Conservation (phyloP, 2,888 invertebrate species). For the Cordilura impudica region DNA sequence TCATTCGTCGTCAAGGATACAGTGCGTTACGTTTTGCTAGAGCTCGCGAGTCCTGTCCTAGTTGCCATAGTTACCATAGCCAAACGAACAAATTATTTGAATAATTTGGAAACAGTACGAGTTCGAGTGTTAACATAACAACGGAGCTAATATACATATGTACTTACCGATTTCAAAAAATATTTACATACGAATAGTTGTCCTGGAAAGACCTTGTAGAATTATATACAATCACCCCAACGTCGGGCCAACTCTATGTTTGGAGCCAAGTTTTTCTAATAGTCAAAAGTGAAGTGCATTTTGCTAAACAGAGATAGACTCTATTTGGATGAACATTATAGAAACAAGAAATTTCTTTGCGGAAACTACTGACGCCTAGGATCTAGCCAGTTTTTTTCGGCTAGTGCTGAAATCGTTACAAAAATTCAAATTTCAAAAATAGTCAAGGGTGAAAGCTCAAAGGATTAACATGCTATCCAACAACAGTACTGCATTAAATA, state of each 20-base stretch:
- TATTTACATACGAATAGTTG: conserved; percentile 37
- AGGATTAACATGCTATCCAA: conserved; percentile 76
- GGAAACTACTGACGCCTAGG: conserved; percentile 57
- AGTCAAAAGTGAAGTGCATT: conserved; percentile 42
- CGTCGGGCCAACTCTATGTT: not conserved
- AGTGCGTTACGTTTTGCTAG: conserved; percentile 67
- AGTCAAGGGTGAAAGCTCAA: conserved; percentile 76
- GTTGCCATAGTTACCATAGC: conserved; percentile 63
- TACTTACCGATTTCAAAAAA: conserved; percentile 35
- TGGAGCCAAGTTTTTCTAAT: conserved; percentile 27
- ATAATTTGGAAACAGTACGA: conserved; percentile 39
- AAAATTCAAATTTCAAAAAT: conserved; percentile 73
- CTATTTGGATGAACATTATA: conserved; percentile 22
- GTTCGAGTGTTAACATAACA: conserved; percentile 22
- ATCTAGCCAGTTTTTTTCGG: conserved; percentile 43
- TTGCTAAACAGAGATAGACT: conserved; percentile 59
- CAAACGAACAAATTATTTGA: conserved; percentile 47
- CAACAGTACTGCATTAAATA: conserved; percentile 26
- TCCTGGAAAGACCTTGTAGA: conserved; percentile 33
- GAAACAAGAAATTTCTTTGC: conserved; percentile 29
- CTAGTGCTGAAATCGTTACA: conserved; percentile 63
- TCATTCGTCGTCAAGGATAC: conserved; percentile 78
- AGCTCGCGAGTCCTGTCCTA: conserved; percentile 55
- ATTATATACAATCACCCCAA: conserved; percentile 5
- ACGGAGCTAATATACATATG: not conserved